These are phyloP conservation scores for Crematogaster levior DNA, from an alignment of 2,888 invertebrate genomes.

Conservation along the genomic window DNA sequence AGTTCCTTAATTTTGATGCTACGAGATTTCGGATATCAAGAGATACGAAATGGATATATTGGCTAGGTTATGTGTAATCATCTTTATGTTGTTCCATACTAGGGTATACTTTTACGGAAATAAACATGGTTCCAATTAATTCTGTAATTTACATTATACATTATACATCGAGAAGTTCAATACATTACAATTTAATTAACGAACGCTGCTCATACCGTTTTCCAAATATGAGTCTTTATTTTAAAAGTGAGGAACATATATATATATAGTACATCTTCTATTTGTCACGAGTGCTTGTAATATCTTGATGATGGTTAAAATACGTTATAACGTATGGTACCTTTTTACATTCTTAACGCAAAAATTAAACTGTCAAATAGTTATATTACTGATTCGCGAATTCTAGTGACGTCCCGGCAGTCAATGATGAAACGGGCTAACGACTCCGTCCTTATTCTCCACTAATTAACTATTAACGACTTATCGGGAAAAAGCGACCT, in stretches of 20 bases:
- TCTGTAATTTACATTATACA: no score
- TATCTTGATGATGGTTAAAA: not conserved
- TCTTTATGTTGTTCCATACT: not conserved
- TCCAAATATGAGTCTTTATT: not conserved
- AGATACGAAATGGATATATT: not conserved
- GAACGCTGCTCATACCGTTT: not conserved
- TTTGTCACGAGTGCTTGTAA: not conserved
- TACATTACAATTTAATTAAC: no score
- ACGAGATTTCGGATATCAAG: not conserved
- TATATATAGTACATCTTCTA: not conserved
- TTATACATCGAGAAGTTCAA: no score
- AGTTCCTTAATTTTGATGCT: not conserved
- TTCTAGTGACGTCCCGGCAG: not conserved
- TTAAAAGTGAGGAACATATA: not conserved
- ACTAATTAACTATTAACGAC: constrained; percentile 72
- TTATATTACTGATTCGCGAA: constrained; percentile 1
- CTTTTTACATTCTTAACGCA: not conserved
- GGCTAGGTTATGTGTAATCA: not conserved
- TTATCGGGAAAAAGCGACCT: constrained; percentile 68
- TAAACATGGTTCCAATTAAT: not conserved
- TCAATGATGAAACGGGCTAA: constrained; percentile 38
- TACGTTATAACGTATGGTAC: not conserved
- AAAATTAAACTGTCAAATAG: not conserved
- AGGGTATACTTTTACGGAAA: not conserved
- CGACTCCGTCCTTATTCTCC: constrained; percentile 65